Evolutionary conservation across 2,113 vertebrate genomes (phyloP).

Genomic region (Platysteira castanea): DNA sequence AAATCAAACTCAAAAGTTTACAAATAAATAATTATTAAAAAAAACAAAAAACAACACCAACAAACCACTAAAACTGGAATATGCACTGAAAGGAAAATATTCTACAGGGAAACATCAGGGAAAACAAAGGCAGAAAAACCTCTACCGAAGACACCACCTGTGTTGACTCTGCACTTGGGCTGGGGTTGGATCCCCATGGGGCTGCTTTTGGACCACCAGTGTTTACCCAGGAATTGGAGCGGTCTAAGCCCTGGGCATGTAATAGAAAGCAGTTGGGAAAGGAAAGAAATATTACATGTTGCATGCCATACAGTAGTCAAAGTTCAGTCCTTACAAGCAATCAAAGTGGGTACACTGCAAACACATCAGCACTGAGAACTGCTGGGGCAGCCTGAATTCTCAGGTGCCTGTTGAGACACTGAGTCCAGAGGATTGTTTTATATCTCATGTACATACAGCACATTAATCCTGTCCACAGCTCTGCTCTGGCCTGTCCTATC

Average conservation of each 20-base stretch:
- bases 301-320: slow-evolving; percentile 70
- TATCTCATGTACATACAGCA: background rate
- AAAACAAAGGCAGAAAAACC: slow-evolving; percentile 69
- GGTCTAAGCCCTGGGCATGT: slow-evolving; percentile 95
- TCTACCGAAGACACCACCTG: slow-evolving; percentile 90
- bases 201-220: slow-evolving; percentile 97
- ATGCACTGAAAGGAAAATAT: slow-evolving; percentile 51
- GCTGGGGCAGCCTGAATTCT: slow-evolving; percentile 45
- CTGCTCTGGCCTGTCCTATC: background rate
- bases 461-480: background rate
- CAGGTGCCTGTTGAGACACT: background rate
- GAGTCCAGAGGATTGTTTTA: slow-evolving; percentile 14
- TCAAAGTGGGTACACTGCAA: slow-evolving; percentile 33
- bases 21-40: background rate
- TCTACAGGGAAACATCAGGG: slow-evolving; percentile 68
- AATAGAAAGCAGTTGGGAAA: slow-evolving; percentile 83
- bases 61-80: slow-evolving; percentile 58
- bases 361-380: slow-evolving; percentile 54
- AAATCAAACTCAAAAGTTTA: slow-evolving; percentile 51
- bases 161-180: slow-evolving; percentile 93
- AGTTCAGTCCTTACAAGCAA: slow-evolving; percentile 64
- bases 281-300: slow-evolving; percentile 85
- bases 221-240: slow-evolving; percentile 99
- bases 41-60: background rate
- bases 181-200: slow-evolving; percentile 98